Conservation (phyloP, 2,113 vertebrate genomes). For the Phrynocephalus versicolor region DNA sequence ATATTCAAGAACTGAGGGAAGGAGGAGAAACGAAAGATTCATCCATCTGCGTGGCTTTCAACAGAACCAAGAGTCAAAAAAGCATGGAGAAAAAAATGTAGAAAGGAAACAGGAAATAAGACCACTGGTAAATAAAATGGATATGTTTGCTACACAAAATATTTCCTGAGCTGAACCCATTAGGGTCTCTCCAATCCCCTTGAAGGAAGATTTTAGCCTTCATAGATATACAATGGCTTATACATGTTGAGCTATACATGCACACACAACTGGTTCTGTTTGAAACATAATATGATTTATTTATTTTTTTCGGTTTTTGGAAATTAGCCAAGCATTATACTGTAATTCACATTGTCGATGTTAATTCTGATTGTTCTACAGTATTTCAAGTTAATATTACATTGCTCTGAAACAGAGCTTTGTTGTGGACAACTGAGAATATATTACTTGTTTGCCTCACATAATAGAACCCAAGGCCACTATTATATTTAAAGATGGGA, state of each 20-base stretch:
- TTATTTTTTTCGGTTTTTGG: not conserved
- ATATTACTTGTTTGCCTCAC: not conserved
- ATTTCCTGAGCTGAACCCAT: not conserved
- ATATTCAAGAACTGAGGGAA: not conserved
- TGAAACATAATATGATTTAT: conserved; percentile 17
- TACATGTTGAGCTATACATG: not conserved
- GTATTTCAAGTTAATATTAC: not conserved
- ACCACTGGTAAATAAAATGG: not conserved
- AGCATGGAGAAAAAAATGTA: not conserved
- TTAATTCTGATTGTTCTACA: not conserved
- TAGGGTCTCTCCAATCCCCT: not conserved
- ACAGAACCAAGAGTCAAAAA: conserved; percentile 4
- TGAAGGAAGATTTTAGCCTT: not conserved
- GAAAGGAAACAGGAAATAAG: conserved; percentile 13
- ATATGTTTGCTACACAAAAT: not conserved
- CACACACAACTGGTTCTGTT: not conserved
- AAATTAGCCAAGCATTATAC: conserved; percentile 6
- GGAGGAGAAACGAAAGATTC: conserved; percentile 7
- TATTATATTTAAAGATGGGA: not conserved
- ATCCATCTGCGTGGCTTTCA: conserved; percentile 32
- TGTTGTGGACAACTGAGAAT: not conserved
- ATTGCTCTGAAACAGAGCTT: not conserved
- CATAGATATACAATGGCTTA: not conserved
- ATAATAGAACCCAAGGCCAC: not conserved
- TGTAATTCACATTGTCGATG: no score